These are phyloP conservation scores for Apoderus coryli DNA, from an alignment of 2,888 invertebrate genomes.

Conservation along the genomic window DNA sequence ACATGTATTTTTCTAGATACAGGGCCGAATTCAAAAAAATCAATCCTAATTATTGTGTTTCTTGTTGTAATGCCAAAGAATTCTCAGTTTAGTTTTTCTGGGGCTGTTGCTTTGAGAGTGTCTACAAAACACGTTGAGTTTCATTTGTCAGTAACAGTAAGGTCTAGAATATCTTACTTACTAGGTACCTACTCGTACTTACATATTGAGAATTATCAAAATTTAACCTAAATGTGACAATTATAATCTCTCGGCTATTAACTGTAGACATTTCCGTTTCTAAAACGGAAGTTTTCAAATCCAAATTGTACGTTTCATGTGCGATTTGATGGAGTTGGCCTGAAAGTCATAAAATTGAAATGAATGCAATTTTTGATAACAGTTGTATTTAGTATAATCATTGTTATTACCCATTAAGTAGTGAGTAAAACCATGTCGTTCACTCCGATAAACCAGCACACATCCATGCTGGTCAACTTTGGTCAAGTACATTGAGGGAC, in stretches of 20 bases:
- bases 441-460: constrained; percentile 72
- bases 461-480: constrained; percentile 73
- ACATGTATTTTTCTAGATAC: too few species aligned
- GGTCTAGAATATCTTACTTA: too few species aligned
- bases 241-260: constrained; percentile 35
- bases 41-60: too few species aligned
- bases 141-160: too few species aligned
- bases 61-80: too few species aligned
- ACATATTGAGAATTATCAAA: constrained; percentile 79
- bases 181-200: too few species aligned
- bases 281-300: constrained; percentile 55
- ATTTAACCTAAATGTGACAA: constrained; percentile 60
- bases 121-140: too few species aligned
- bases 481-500: constrained; percentile 84
- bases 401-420: constrained; percentile 69
- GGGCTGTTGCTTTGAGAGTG: too few species aligned
- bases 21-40: too few species aligned
- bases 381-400: too few species aligned
- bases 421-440: constrained; percentile 64
- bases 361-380: background rate
- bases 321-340: constrained; percentile 84
- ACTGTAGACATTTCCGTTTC: constrained; percentile 41
- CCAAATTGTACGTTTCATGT: constrained; percentile 60
- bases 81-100: too few species aligned
- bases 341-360: constrained; percentile 23